Base-by-base conservation (phyloP, 2,113 vertebrate genomes). In the Aldabrachelys gigantea region DNA sequence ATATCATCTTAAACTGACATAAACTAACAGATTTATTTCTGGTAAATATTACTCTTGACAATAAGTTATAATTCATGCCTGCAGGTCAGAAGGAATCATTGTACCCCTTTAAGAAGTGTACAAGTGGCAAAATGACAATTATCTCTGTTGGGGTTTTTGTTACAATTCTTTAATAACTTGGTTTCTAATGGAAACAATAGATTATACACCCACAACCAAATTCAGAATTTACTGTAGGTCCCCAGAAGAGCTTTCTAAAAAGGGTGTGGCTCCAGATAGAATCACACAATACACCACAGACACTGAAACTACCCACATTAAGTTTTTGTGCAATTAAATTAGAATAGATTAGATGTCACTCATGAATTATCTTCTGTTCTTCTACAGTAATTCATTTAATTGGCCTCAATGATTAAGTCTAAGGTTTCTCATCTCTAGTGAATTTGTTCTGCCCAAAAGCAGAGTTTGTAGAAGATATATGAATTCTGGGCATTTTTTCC, bases 301-400 rank as follows among this genome's bases (percentile, higher is more conserved):
- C 78, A 89, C 6, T 83, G 65, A 90, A 94, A 89, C 84, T 87
- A 89, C 50, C 14, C 76, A 91, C 81, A 85, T 86, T 90, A 94
- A 93, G 35, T 49, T 98, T 94, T 96, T 89, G 75, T 97, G 44
- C 90, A 95, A 96, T 97, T 98, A 95, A 95, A 96, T 96, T 96
- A 96, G 75, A 97, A 96, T 94, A 95, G 86, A 97, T 96, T 96
- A 95, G 84, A 92, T 96, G 76, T 96, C 92, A 92, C 88, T 97
- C 87, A 95, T 92, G 85, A 97, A 96, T 97, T 96, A 97, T 96
- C 80, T 95, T 97, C 90, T 95, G 47, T 88, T 96, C 91, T 94
- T 96, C 92, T 90, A 82, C 89, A 91, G 91, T 93, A 97, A 95
- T 97, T 98, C 57, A 91, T 97, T 97, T 97, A 97, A 97, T 96